Evolutionary conservation across 2,113 vertebrate species (phyloP).

Genomic region (Nycticryphes semicollaris): DNA sequence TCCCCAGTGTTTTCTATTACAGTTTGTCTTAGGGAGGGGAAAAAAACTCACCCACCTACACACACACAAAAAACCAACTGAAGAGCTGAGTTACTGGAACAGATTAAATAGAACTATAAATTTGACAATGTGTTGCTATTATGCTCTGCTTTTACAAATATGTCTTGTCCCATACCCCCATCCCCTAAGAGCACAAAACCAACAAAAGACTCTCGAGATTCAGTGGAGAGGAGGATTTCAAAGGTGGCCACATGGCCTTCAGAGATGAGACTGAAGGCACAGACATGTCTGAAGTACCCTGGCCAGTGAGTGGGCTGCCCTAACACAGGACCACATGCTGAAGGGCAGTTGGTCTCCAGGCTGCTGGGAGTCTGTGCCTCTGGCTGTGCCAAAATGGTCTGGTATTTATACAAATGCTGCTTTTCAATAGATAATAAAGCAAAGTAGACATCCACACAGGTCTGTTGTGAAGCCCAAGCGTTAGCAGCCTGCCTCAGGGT

Average conservation of each 20-base stretch:
- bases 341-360: background rate
- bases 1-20: background rate
- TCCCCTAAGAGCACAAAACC: background rate
- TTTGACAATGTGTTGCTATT: background rate
- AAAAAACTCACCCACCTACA: too few relatives aligned
- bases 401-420: background rate
- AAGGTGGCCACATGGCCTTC: rapidly evolving
- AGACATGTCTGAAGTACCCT: background rate
- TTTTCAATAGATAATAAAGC: background rate
- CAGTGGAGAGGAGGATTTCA: background rate
- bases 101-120: background rate
- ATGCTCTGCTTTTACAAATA: background rate
- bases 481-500: background rate
- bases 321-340: background rate
- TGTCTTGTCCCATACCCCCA: background rate
- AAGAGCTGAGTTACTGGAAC: background rate
- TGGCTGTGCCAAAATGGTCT: background rate
- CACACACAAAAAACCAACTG: background rate
- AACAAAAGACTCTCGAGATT: background rate
- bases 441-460: background rate
- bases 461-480: background rate
- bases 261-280: background rate
- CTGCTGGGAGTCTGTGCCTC: background rate
- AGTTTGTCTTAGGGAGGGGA: background rate
- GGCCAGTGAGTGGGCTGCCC: background rate